These are phyloP conservation scores for Nannoperca australis DNA, from an alignment of 2,797 vertebrate genomes.

Conservation along the genomic window DNA sequence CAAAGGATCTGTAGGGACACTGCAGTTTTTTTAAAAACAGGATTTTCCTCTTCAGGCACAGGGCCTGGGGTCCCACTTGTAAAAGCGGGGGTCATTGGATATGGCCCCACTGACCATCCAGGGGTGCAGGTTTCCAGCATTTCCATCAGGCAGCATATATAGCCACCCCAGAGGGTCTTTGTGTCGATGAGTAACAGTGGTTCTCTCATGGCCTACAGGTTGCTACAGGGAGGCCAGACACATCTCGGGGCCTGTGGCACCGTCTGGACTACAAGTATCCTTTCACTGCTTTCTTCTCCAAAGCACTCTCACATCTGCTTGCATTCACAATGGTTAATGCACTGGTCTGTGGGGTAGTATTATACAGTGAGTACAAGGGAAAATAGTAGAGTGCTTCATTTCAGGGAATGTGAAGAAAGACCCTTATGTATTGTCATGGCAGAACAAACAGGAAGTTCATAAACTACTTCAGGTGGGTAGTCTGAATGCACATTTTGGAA, in stretches of 20 bases:
- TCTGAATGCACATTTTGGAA: not conserved
- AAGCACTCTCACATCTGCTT: conserved; percentile 44
- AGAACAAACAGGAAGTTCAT: conserved; percentile 25
- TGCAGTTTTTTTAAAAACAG: conserved; percentile 53
- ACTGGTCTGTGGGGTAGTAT: conserved; percentile 26
- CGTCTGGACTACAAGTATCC: conserved; percentile 73
- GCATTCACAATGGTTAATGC: conserved; percentile 48
- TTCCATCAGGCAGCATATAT: conserved; percentile 53
- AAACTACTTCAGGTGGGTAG: not conserved
- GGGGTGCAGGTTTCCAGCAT: conserved; percentile 61
- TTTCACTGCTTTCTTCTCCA: conserved; percentile 62
- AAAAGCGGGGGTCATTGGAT: conserved; percentile 70
- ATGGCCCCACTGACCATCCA: conserved; percentile 57
- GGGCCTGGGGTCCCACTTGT: conserved; percentile 43
- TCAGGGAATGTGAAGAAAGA: conserved; percentile 27
- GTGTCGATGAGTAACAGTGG: conserved; percentile 53
- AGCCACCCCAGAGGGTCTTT: conserved; percentile 53
- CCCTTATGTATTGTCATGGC: not conserved
- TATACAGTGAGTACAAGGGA: conserved; percentile 6
- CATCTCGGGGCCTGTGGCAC: conserved; percentile 67
- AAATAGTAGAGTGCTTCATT: conserved; percentile 29
- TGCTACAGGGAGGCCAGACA: conserved; percentile 53
- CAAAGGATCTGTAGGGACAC: conserved; percentile 14
- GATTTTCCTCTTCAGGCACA: conserved; percentile 54
- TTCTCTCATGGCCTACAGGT: conserved; percentile 68